Evolutionary conservation across 2,888 invertebrate species (phyloP).

Genomic region (Gortyna flavago): DNA sequence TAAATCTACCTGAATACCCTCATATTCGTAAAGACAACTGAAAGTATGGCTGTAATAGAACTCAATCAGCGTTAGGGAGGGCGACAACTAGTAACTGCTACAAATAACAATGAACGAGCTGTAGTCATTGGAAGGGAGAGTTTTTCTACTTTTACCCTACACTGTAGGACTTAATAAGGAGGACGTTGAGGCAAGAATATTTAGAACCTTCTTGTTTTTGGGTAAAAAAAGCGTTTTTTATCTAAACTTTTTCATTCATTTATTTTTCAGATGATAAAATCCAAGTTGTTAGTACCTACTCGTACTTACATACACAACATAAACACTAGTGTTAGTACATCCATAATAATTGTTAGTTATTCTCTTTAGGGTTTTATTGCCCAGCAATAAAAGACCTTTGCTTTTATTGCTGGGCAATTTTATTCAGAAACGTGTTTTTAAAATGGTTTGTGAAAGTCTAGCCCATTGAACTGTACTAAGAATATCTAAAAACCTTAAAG

Average conservation of each 20-base stretch:
- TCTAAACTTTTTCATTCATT: neutral
- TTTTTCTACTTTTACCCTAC: constrained; percentile 55
- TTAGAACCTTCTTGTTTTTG: neutral
- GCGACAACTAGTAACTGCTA: constrained; percentile 52
- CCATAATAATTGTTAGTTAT: no score
- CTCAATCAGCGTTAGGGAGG: constrained; percentile 50
- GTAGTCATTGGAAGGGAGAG: constrained; percentile 50
- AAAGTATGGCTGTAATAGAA: constrained; percentile 37
- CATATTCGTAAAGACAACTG: constrained; percentile 40
- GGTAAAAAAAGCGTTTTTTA: neutral
- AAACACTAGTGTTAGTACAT: no score
- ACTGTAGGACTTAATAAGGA: constrained; percentile 23
- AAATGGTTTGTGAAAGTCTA: neutral
- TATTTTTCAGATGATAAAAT: no score
- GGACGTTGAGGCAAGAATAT: neutral
- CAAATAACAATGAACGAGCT: constrained; percentile 58
- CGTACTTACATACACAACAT: no score
- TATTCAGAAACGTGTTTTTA: neutral
- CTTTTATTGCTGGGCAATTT: no score
- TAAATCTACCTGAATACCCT: constrained; percentile 48
- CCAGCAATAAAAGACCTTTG: no score
- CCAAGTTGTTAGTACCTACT: no score
- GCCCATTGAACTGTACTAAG: neutral
- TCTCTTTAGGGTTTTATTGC: no score
- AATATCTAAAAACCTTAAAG: neutral